Evolutionary conservation across 2,113 vertebrate species (phyloP).

Genomic region (Stegastes partitus): DNA sequence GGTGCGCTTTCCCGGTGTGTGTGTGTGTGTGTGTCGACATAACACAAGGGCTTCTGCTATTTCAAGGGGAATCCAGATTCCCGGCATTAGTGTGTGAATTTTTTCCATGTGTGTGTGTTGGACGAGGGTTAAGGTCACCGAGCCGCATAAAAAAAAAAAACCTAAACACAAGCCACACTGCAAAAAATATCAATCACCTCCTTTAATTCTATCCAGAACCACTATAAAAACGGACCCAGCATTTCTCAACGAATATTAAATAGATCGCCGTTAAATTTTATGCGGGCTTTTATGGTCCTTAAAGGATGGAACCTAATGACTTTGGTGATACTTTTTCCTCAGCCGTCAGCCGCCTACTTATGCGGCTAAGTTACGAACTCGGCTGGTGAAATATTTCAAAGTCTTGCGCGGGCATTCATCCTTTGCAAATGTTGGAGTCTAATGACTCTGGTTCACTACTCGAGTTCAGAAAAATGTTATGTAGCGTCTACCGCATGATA

Average conservation of each 20-base stretch:
- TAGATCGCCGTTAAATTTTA: not conserved
- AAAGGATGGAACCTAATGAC: too few species aligned
- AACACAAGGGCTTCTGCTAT: slow-evolving; percentile 63
- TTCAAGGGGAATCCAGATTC: slow-evolving; percentile 70
- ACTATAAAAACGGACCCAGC: not conserved
- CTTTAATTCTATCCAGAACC: not conserved
- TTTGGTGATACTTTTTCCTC: too few species aligned
- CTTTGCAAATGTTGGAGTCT: too few species aligned
- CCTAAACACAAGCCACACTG: slow-evolving; percentile 24
- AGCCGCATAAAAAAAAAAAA: slow-evolving; percentile 34
- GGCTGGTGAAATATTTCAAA: too few species aligned
- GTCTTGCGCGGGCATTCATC: too few species aligned
- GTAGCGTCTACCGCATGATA: too few species aligned
- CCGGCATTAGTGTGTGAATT: slow-evolving; percentile 36
- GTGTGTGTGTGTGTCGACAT: slow-evolving; percentile 51
- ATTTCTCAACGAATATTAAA: not conserved
- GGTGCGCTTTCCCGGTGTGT: slow-evolving; percentile 43
- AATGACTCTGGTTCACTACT: too few species aligned
- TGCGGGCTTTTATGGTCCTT: too few species aligned
- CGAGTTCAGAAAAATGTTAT: too few species aligned
- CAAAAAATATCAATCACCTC: not conserved
- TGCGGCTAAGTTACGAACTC: too few species aligned
- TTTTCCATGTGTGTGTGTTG: slow-evolving; percentile 50
- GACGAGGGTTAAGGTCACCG: slow-evolving; percentile 42
- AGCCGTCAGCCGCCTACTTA: too few species aligned